Base-by-base conservation (phyloP, 2,113 vertebrate species). In the Pelusios castaneus region DNA sequence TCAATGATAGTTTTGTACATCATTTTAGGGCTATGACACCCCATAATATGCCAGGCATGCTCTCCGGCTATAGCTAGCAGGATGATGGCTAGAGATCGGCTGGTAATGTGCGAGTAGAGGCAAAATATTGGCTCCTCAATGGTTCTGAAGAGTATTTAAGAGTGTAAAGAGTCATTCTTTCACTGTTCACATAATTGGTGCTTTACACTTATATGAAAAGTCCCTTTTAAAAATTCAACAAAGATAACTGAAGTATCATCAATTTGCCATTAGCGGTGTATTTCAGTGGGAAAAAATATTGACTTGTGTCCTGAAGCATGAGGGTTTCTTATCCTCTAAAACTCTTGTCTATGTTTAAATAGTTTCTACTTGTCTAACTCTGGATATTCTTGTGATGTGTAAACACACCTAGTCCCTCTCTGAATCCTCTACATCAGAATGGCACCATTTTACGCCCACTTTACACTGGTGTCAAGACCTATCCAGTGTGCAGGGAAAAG, bases 391-490 rank as follows among this genome's bases (percentile, higher is more conserved):
- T 82, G 41, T 17, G 43, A 80, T 31, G 2, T 82, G 47, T 0
- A 1, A 22, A 16, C 17, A 56, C 2, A 0, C 6, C 10, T 79
- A 0, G 1, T 8, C 1, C 4, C 27, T 63, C 89, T 41, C 10
- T 3, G 10, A 82, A 58, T 3, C 41, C 0, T 0, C 47, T 67
- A n/a, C 85, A 76, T 7, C 75, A 58, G 21, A 79, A 22, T 9
- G 82, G 12, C 31, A 52, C 5, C 0, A 0, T 0, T 1, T 38
- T 29, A n/a, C 0, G 45, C 67, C 31, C 8, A 43, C 2, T 55
- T 92, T 51, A 8, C 21, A 93, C 17, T 24, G 6, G 8, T 0
- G 0, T 17, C 19, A 41, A 86, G 0, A 0, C 29, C 10, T 45
- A 49, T 8, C 17, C 2, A 60, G 88, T 6, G 31, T 67, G 63